These are phyloP conservation scores for Trachymyrmex cornetzi DNA, from an alignment of 1,140 invertebrate genomes.

Conservation along the genomic window DNA sequence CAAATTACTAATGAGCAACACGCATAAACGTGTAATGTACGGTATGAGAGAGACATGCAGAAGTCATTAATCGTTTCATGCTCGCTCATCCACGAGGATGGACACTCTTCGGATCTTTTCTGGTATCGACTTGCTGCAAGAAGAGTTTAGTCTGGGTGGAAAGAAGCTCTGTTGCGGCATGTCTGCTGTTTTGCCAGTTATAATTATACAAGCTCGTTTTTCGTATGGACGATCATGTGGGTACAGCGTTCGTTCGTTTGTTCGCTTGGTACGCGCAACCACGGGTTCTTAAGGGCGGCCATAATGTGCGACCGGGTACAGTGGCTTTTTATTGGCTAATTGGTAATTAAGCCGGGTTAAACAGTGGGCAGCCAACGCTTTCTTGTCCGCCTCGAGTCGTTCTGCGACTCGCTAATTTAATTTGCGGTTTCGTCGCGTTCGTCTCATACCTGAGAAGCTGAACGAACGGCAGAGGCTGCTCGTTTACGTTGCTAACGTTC, in stretches of 20 bases:
- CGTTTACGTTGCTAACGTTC: constrained; percentile 2
- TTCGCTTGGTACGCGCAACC: constrained; percentile 47
- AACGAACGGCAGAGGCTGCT: background rate
- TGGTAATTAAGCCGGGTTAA: constrained; percentile 85
- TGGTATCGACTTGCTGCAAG: constrained; percentile 51
- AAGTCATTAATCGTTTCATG: constrained; percentile 54
- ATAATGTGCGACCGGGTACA: constrained; percentile 78
- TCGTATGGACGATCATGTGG: constrained; percentile 76
- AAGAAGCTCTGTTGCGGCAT: constrained; percentile 67
- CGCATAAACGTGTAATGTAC: constrained; percentile 27
- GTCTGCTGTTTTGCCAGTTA: constrained; percentile 81
- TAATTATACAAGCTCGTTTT: constrained; percentile 84
- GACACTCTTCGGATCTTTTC: constrained; percentile 2
- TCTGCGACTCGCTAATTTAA: constrained; percentile 84
- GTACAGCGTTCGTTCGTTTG: constrained; percentile 60
- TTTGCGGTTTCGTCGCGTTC: constrained; percentile 84
- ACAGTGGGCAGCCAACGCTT: constrained; percentile 82
- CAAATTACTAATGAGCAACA: background rate
- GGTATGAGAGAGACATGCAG: constrained; percentile 1
- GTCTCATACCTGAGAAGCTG: constrained; percentile 25
- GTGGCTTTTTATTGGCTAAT: constrained; percentile 84
- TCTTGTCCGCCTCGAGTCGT: constrained; percentile 79
- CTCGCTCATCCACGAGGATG: background rate
- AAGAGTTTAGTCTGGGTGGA: constrained; percentile 44
- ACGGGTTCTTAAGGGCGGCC: constrained; percentile 71